Evolutionary conservation across 2,113 vertebrate species (phyloP), one percentile per base, ranked within the genome.

Genomic region (Eretmochelys imbricata): DNA sequence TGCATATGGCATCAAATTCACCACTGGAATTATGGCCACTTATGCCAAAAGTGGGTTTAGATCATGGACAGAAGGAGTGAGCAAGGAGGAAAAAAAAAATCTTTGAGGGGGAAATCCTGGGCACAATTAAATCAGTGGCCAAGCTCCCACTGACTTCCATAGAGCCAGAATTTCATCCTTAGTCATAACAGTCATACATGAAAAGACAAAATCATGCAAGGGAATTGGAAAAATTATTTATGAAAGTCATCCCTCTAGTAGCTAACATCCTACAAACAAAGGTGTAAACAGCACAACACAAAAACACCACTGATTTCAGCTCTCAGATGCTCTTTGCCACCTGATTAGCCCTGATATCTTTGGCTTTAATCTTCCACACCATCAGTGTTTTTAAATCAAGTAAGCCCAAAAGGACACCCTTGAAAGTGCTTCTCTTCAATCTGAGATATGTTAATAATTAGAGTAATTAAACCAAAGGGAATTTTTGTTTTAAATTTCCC

Each of bases 381-480:
- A 98, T 98, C 98, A 96, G 96, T 94, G 93, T 98, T 98, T 99
- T 96, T 91, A 93, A 98, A 98, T 98, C 98, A 98, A 98, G 98
- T 99, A 98, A 99, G 98, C 98, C 98, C 99, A 99, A 99, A 98
- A 98, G 98, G 98, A 98, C 97, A 98, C 98, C 98, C 98, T 99
- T 99, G 99, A 99, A 99, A 99, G 98, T 98, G 96, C 97, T 98
- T 98, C 93, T 98, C 97, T 97, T 98, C 94, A 97, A 98, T 96
- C 98, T 98, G 98, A 99, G 99, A 99, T 98, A 98, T 97, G 98
- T 98, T 98, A 98, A 98, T 99, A 99, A 99, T 99, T 98, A 99
- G 99, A 98, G 98, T 99, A 99, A 99, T 99, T 99, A 99, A 99
- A 98, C 99, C 99, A 98, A 98, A 97, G 98, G 99, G 99, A 98